Conservation (phyloP, 92 coral and sea anemone genomes). For the Porites evermanni region DNA sequence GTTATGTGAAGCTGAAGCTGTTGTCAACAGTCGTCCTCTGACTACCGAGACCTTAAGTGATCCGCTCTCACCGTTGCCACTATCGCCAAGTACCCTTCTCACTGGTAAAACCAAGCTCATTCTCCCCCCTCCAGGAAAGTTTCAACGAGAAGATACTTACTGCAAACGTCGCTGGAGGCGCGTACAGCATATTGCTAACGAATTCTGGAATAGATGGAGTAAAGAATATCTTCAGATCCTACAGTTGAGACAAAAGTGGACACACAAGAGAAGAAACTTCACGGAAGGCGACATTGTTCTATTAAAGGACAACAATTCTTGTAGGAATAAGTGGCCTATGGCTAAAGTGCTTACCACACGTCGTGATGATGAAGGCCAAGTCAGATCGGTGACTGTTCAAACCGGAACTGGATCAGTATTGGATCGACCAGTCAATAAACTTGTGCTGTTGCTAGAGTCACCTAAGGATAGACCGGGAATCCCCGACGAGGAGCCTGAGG, state of each 20-base stretch:
- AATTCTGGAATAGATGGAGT: constrained; percentile 18
- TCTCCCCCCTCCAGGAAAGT: constrained; percentile 32
- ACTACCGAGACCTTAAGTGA: constrained; percentile 35
- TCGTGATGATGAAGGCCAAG: no score
- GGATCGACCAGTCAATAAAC: constrained; percentile 47
- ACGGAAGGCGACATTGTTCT: no score
- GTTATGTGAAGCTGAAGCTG: constrained; percentile 48
- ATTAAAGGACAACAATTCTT: no score
- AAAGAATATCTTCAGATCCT: constrained; percentile 18
- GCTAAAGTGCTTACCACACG: no score
- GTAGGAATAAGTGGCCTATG: no score
- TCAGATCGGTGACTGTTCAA: no score
- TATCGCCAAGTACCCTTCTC: constrained; percentile 26
- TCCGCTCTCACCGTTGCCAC: background rate
- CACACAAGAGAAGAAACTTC: no score
- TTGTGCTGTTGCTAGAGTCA: constrained; percentile 50
- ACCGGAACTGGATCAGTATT: constrained; percentile 21
- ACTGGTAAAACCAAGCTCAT: constrained; percentile 48
- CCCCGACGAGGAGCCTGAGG: constrained; percentile 64
- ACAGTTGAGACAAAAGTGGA: background rate
- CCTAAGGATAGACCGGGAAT: constrained; percentile 48
- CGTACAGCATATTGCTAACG: constrained; percentile 20
- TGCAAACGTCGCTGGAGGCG: constrained; percentile 47
- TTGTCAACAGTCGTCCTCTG: constrained; percentile 48
- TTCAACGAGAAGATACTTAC: constrained; percentile 33